These are phyloP conservation scores for Drosophila tani DNA, from an alignment of 1,140 invertebrate species.

Conservation along the genomic window DNA sequence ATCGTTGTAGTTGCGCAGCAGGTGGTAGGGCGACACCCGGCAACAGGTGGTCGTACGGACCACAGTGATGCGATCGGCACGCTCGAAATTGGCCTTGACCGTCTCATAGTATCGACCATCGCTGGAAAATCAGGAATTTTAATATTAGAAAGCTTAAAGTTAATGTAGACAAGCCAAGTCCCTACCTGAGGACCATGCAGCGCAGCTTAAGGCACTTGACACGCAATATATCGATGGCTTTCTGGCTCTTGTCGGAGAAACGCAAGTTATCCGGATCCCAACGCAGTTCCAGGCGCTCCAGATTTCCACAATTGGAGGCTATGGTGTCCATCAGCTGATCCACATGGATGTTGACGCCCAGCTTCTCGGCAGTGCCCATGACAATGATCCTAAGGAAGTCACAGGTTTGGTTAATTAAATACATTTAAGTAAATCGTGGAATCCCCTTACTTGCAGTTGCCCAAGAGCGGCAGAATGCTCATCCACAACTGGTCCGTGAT, in stretches of 20 bases:
- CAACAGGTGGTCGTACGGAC: constrained; percentile 98
- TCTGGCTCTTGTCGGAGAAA: constrained; percentile 99
- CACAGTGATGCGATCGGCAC: constrained; percentile 97
- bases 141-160: not conserved
- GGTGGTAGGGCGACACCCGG: constrained; percentile 94
- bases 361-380: constrained; percentile 98
- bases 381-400: constrained; percentile 93
- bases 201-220: constrained; percentile 95
- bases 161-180: constrained; percentile 48
- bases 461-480: constrained; percentile 94
- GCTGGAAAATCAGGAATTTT: constrained; percentile 85
- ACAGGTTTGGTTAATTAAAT: not conserved
- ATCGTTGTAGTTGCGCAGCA: constrained; percentile 96
- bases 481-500: constrained; percentile 99
- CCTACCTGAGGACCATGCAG: constrained; percentile 93
- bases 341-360: constrained; percentile 98
- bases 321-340: constrained; percentile 99
- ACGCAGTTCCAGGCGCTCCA: constrained; percentile 95
- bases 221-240: constrained; percentile 95
- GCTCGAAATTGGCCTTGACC: constrained; percentile 99
- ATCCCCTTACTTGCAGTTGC: constrained; percentile 92
- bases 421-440: not conserved
- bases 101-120: constrained; percentile 99
- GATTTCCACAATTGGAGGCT: constrained; percentile 94
- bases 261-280: constrained; percentile 99